phyloP scores from a whole-genome alignment of 2,888 invertebrate genomes.

The Eupithecia subumbrata region DNA sequence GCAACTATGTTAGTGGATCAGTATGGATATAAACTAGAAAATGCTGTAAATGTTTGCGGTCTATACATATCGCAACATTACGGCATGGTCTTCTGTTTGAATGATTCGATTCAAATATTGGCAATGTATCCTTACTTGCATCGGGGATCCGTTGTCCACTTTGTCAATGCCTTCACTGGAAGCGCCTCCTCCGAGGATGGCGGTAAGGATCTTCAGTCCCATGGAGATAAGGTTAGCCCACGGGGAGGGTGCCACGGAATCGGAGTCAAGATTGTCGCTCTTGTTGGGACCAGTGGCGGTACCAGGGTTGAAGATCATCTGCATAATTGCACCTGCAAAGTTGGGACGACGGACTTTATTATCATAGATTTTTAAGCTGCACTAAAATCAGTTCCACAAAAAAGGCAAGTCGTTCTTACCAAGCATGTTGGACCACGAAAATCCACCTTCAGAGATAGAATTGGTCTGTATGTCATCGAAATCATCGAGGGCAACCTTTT shows the following conservation, averaged over 20 bases:
- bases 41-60: conserved; percentile 47
- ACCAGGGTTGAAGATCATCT: conserved; percentile 91
- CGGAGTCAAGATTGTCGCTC: conserved; percentile 90
- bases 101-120: neutral
- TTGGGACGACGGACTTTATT: conserved; percentile 33
- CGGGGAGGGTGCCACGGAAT: conserved; percentile 89
- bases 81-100: conserved; percentile 39
- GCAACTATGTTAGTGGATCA: conserved; percentile 76
- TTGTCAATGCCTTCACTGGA: conserved; percentile 94
- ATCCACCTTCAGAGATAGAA: conserved; percentile 90
- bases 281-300: conserved; percentile 89
- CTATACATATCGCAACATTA: conserved; percentile 52
- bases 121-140: conserved; percentile 87
- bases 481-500: conserved; percentile 93
- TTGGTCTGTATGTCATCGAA: conserved; percentile 92
- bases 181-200: conserved; percentile 91
- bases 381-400: conserved; percentile 14
- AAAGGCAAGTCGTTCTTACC: conserved; percentile 67
- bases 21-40: conserved; percentile 62
- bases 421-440: conserved; percentile 95
- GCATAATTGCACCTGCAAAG: conserved; percentile 88
- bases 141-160: conserved; percentile 94
- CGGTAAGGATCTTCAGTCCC: conserved; percentile 93
- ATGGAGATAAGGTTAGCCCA: conserved; percentile 95
- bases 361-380: conserved; percentile 22